Conservation (phyloP, 2,113 vertebrate species). For the Talpa occidentalis region DNA sequence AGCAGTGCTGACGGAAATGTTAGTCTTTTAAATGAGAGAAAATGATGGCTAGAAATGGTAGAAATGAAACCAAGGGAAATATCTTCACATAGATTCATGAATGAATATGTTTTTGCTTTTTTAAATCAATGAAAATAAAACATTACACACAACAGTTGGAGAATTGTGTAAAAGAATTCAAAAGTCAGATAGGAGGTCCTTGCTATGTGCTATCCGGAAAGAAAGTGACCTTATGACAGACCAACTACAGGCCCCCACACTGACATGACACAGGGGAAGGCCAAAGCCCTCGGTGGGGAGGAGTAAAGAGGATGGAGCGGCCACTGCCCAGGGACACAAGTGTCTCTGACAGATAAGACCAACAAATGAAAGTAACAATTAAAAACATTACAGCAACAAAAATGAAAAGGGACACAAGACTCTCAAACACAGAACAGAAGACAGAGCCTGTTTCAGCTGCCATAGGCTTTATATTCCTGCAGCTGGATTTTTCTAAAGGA, state of each 20-base stretch:
- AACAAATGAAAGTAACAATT: background rate
- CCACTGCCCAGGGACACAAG: background rate
- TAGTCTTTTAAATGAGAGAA: background rate
- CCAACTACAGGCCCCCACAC: background rate
- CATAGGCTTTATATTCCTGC: background rate
- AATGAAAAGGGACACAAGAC: background rate
- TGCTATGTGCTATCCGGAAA: background rate
- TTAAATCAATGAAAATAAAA: background rate
- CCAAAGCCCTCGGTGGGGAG: too few relatives aligned
- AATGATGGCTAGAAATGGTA: background rate
- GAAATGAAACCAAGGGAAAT: conserved; percentile 22
- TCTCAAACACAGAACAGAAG: background rate
- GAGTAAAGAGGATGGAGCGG: background rate
- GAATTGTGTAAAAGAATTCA: background rate
- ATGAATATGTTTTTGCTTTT: background rate
- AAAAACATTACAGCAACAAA: background rate
- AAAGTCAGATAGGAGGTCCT: background rate
- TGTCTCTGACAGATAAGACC: background rate
- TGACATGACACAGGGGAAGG: background rate
- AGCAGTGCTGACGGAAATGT: background rate
- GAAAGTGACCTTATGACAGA: background rate
- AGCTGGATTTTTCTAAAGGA: background rate
- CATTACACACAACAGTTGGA: background rate
- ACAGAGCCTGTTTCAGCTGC: background rate
- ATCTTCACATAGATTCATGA: background rate